These are phyloP conservation scores for Epinotia demarniana DNA, from an alignment of 2,888 invertebrate species.

Conservation along the genomic window DNA sequence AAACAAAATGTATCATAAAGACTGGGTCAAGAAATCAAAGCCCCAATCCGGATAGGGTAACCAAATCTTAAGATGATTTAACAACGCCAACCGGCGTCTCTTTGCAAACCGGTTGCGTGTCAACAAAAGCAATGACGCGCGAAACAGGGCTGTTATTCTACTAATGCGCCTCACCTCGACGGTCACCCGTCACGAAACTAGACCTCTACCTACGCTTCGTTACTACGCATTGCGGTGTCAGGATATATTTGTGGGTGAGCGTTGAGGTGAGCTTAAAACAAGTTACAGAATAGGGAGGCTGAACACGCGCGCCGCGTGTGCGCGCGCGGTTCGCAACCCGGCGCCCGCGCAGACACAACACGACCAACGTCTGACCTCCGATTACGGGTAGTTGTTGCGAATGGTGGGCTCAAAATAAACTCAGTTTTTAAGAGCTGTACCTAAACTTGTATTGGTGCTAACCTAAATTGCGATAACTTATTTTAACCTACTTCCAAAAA, in stretches of 20 bases:
- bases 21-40: background rate
- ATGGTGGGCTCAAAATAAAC: background rate
- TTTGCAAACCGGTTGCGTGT: conserved; percentile 35
- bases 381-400: background rate
- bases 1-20: background rate
- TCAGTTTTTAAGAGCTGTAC: background rate
- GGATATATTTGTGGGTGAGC: no score
- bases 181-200: no score
- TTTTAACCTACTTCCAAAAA: no score
- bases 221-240: no score
- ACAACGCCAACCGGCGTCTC: conserved; percentile 17
- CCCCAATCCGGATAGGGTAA: background rate
- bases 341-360: background rate
- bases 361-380: background rate
- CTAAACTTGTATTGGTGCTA: no score
- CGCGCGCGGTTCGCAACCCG: background rate
- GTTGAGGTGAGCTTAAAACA: no score
- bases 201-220: no score
- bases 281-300: no score
- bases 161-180: no score
- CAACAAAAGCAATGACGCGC: conserved; percentile 43
- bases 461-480: no score
- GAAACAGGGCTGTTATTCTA: background rate
- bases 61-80: conserved; percentile 4
- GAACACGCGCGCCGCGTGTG: conserved; percentile 1